These are phyloP conservation scores for Oreortyx pictus DNA, from an alignment of 2,797 vertebrate genomes.

Conservation along the genomic window DNA sequence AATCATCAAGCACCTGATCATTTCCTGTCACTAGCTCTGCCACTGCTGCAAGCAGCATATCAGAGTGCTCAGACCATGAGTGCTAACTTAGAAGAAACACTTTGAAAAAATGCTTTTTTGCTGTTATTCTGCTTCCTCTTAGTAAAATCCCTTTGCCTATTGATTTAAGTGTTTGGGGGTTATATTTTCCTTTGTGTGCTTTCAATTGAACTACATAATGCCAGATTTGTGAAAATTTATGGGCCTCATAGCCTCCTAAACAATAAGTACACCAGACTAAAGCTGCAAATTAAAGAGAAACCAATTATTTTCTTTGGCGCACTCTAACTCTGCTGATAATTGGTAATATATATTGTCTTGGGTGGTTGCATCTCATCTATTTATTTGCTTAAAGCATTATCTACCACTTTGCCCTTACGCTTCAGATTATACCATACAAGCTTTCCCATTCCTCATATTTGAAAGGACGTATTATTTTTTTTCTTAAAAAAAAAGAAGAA, in stretches of 20 bases:
- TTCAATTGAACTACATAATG: neutral
- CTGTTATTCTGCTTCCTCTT: neutral
- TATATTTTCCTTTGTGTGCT: neutral
- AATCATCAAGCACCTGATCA: conserved; percentile 55
- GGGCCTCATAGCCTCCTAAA: neutral
- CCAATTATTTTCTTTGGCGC: neutral
- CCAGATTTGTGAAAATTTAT: neutral
- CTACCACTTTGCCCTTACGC: neutral
- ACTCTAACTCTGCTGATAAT: neutral
- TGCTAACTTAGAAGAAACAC: neutral
- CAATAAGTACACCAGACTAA: conserved; percentile 20
- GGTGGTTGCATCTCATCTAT: neutral
- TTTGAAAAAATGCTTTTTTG: neutral
- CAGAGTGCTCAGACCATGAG: neutral
- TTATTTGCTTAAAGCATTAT: conserved; percentile 1
- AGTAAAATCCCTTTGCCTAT: neutral
- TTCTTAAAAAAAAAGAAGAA: too few relatives aligned
- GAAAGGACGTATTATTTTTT: neutral
- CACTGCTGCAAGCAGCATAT: neutral
- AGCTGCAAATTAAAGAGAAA: conserved; percentile 28
- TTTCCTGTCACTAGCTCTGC: conserved; percentile 16
- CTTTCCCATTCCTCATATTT: neutral
- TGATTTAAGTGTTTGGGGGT: neutral
- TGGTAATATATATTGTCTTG: conserved; percentile 13
- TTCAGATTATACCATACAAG: neutral